These are phyloP conservation scores for Chymomyza fuscimana DNA, from an alignment of 2,888 invertebrate genomes.

Conservation along the genomic window DNA sequence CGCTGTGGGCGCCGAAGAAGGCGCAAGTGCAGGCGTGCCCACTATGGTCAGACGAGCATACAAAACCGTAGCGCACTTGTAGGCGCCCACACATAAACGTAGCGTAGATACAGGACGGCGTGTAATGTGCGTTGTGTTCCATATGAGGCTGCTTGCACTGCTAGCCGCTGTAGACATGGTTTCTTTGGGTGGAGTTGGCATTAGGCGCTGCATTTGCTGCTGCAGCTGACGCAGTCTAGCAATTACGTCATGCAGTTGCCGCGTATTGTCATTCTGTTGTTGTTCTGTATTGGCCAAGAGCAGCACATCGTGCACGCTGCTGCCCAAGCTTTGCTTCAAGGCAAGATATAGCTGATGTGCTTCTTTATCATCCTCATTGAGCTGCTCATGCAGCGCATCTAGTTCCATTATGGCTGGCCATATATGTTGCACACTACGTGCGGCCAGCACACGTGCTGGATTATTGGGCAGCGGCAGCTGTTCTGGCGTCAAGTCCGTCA, in stretches of 20 bases:
- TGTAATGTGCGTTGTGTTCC: background rate
- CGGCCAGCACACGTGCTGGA: constrained; percentile 69
- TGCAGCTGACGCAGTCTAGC: constrained; percentile 60
- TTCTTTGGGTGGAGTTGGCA: too few relatives aligned
- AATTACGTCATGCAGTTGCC: constrained; percentile 57
- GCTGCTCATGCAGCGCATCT: constrained; percentile 49
- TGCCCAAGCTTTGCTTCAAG: constrained; percentile 48
- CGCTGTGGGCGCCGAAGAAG: constrained; percentile 48
- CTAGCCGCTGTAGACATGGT: constrained; percentile 18
- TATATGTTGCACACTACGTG: constrained; percentile 62
- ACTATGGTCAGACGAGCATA: constrained; percentile 59
- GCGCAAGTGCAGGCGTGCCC: constrained; percentile 64
- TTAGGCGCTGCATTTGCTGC: constrained; percentile 26
- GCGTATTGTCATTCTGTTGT: constrained; percentile 29
- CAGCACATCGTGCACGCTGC: constrained; percentile 61
- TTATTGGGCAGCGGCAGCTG: constrained; percentile 57
- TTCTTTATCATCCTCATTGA: constrained; percentile 37
- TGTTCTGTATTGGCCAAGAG: constrained; percentile 33
- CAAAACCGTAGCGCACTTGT: constrained; percentile 23
- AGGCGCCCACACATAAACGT: constrained; percentile 47
- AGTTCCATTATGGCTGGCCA: constrained; percentile 71
- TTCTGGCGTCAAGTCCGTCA: constrained; percentile 46
- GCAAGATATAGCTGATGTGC: constrained; percentile 44
- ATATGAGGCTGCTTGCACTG: constrained; percentile 1
- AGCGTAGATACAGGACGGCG: constrained; percentile 45